Base-by-base conservation (phyloP, 2,113 vertebrate genomes). In the Pelusios castaneus region DNA sequence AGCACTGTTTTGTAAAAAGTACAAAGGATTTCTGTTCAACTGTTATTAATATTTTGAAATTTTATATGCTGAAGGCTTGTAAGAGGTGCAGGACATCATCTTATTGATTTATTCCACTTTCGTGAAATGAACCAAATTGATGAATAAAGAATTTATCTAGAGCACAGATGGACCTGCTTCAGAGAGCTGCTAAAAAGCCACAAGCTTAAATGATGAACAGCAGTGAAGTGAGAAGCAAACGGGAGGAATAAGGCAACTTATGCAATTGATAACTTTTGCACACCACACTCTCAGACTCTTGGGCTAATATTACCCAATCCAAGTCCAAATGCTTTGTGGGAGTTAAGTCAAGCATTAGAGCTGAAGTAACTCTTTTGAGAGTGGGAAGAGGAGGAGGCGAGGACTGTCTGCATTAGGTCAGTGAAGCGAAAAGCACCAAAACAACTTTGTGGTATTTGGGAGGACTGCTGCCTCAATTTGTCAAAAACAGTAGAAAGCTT, bases 381-480 rank as follows among this genome's bases (percentile, higher is more conserved):
- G 63, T 67, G 34, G 63, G 34, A n/a, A n/a, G 34, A 63, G 58
- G 34, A 11, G 27, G 27, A 58, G 27, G 14, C 14, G 4, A 17
- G 29, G 31, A 29, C 29, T 31, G 58, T 60, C 58, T 60, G 14
- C 14, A 14, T 12, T 31, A 63, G 58, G 58, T 13, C 58, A 14
- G 11, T 58, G 25, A 31, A 52, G 54, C 52, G 16, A 91, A 52
- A 77, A 90, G 45, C n/a, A 78, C 0, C 0, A 79, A 87, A 9
- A 60, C 45, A 56, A 4, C 25, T 84, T 88, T 84, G 6, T 2
- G 5, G 8, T 58, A 88, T 21, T 34, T 19, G 17, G 3, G 47
- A 85, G 90, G 89, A 87, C n/a, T 51, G 60, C 31, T 63, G 84
- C 19, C 31, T 89, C n/a, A 5, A n/a, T 43, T 77, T 93, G 87